Base-by-base conservation (phyloP, 2,113 vertebrate species). In the Periophthalmus modestus region DNA sequence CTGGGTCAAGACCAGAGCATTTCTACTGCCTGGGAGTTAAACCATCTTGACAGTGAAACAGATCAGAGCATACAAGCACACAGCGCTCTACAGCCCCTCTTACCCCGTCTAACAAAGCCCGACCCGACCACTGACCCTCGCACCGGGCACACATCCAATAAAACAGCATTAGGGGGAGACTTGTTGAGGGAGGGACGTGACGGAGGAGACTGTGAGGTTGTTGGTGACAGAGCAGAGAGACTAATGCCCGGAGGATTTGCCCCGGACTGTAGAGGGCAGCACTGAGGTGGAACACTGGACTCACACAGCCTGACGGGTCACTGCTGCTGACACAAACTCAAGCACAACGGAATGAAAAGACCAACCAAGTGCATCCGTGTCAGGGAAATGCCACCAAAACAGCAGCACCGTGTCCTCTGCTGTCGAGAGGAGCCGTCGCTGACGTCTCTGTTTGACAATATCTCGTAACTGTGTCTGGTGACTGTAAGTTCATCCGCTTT, bases 241-340 rank as follows among this genome's bases (percentile, higher is more conserved):
- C 55, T 54, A 24, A 72, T 71, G 62, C 70, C 36, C 14, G 1
- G 4, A 50, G 62, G 52, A 36, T 69, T 81, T 46, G 58, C 78
- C 28, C 4, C 16, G 72, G 77, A 77, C 36, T 43, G 62, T 19
- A 14, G 23, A 47, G 80, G 39, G 4, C 63, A 68, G 74, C 79
- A 69, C 67, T 65, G 73, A 84, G 67, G 79, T 82, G 82, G 70
- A 81, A 86, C 75, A 69, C 54, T 79, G 65, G 69, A 73, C 73
- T 72, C 47, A 68, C 19, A 58, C 43, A 80, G 47, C 59, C 68
- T 55, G 67, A 78, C 74, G 72, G 77, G 75, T 78, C 79, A 71
- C 63, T 55, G 71, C 82, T 34, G 28, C 70, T 66, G 72, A 69
- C 62, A 58, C 73, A 71, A 81, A 72, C 72, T 58, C n/a, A 34